Conservation (phyloP, 2,797 vertebrate species). For the Enteromius thamalakanensis region DNA sequence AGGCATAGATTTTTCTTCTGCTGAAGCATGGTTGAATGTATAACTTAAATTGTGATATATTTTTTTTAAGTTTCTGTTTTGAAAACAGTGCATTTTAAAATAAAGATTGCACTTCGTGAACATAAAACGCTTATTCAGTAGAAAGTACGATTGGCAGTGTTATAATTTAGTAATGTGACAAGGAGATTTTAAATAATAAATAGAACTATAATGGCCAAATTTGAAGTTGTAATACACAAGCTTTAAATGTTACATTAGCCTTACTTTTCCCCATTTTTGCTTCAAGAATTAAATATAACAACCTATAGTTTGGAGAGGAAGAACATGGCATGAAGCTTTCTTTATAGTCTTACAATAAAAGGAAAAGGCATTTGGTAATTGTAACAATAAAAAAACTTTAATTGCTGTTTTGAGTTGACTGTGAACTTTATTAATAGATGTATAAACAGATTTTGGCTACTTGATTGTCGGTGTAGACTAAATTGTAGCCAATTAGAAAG, state of each 20-base stretch:
- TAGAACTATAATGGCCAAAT: neutral
- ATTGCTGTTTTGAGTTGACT: neutral
- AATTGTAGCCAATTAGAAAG: neutral
- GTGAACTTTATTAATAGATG: neutral
- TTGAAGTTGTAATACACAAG: neutral
- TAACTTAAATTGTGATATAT: neutral
- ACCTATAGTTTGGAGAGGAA: neutral
- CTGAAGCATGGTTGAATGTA: constrained; percentile 36
- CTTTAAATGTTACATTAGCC: neutral
- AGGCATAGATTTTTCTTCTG: constrained; percentile 34
- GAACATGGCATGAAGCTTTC: neutral
- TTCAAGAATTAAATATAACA: neutral
- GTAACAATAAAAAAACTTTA: neutral
- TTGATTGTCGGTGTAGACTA: neutral
- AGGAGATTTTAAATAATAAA: neutral
- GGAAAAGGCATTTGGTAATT: neutral
- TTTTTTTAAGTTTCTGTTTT: constrained; percentile 7
- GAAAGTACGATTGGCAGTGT: neutral
- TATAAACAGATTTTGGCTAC: neutral
- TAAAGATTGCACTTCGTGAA: constrained; percentile 7
- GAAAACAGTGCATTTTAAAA: constrained; percentile 20
- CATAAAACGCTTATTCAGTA: neutral
- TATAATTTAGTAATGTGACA: neutral
- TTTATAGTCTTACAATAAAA: neutral
- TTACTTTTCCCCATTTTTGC: neutral